These are phyloP conservation scores for Promerops cafer DNA, from an alignment of 2,113 vertebrate species.

Conservation along the genomic window DNA sequence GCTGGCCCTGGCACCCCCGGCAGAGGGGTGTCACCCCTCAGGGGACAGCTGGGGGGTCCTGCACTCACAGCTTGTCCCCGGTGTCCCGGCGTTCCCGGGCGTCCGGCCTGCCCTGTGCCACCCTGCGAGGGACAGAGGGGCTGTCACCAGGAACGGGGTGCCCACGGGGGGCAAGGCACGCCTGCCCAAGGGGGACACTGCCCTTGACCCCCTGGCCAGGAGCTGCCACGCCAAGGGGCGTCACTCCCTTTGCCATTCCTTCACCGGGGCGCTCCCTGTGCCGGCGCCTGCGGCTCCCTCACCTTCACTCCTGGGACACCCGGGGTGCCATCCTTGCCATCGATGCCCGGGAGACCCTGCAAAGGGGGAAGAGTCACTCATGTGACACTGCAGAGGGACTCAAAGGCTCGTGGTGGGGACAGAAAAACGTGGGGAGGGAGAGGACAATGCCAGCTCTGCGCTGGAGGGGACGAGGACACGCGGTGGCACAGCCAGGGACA, in stretches of 20 bases:
- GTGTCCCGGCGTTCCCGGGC: conserved; percentile 81
- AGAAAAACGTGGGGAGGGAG: not conserved
- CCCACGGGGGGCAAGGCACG: not conserved
- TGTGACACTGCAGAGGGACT: not conserved
- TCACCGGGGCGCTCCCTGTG: fast-evolving
- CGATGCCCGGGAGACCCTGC: conserved; percentile 93
- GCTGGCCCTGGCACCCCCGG: not conserved
- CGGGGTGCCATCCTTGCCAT: conserved; percentile 94
- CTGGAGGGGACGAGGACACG: not conserved
- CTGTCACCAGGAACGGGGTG: not conserved
- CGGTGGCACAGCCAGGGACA: not conserved
- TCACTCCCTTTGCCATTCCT: fast-evolving
- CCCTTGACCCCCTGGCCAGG: fast-evolving
- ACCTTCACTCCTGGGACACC: conserved; percentile 92
- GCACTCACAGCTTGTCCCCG: conserved; percentile 84
- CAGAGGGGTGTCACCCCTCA: too few species aligned
- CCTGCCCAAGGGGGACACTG: not conserved
- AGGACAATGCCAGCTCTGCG: not conserved
- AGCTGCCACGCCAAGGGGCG: fast-evolving
- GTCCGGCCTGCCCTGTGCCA: conserved; percentile 77
- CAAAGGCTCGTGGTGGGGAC: fast-evolving
- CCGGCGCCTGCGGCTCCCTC: not conserved
- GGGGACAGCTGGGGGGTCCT: fast-evolving
- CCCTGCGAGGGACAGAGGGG: conserved; percentile 72
- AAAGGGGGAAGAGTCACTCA: fast-evolving